Conservation (phyloP, 1,140 invertebrate species). For the Psilanteris sp. region DNA sequence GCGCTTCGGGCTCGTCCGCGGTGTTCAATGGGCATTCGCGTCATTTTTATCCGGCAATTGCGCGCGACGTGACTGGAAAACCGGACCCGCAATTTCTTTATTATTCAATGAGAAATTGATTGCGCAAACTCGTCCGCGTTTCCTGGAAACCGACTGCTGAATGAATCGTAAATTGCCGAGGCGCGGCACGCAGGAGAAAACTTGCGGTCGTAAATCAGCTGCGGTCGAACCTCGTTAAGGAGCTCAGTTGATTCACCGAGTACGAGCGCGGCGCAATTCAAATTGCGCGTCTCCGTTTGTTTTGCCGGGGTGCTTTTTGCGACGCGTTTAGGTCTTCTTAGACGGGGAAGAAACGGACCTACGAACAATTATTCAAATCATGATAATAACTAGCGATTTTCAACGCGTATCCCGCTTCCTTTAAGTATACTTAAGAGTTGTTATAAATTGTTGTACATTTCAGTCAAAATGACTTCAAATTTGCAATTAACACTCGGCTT, state of each 20-base stretch:
- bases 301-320: conserved; percentile 12
- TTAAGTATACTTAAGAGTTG: too few species aligned
- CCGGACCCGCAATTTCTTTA: conserved; percentile 46
- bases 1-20: conserved; percentile 8
- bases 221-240: conserved; percentile 29
- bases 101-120: conserved; percentile 49
- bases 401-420: too few species aligned
- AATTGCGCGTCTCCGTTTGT: conserved; percentile 8
- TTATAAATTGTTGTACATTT: too few species aligned
- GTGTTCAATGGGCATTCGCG: conserved; percentile 43
- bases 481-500: too few species aligned
- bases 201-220: conserved; percentile 19
- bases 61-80: conserved; percentile 47
- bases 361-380: too few species aligned
- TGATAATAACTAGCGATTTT: too few species aligned
- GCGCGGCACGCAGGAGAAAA: not conserved
- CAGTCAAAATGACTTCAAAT: too few species aligned
- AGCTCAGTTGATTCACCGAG: conserved; percentile 5
- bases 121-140: conserved; percentile 16
- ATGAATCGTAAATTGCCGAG: conserved; percentile 35
- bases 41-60: conserved; percentile 45
- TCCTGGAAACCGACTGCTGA: conserved; percentile 23
- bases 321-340: conserved; percentile 23
- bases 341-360: too few species aligned
- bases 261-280: conserved; percentile 8